Evolutionary conservation across 2,113 vertebrate genomes (phyloP).

Genomic region (Actenoides hombroni): DNA sequence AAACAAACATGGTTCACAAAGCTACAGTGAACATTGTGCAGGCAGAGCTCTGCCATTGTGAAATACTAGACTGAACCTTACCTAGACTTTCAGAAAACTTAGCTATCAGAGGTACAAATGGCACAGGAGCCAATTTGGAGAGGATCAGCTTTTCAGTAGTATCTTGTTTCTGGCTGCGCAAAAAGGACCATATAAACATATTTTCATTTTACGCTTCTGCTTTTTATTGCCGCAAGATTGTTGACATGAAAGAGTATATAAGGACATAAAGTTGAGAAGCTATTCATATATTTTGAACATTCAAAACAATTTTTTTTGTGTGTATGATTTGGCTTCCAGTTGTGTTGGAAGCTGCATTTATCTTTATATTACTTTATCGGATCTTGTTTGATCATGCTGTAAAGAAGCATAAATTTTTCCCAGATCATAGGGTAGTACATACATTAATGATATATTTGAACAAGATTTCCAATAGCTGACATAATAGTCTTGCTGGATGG

Average conservation of each 20-base stretch:
- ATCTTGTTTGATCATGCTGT: neutral
- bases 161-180: neutral
- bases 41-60: neutral
- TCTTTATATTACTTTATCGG: neutral
- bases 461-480: neutral
- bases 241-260: neutral
- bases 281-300: neutral
- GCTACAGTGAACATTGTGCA: neutral
- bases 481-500: neutral
- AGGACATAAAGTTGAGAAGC: neutral
- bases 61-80: neutral
- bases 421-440: fast-evolving
- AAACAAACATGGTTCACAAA: neutral
- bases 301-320: neutral
- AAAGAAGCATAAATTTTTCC: neutral
- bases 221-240: neutral
- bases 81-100: neutral
- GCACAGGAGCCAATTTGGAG: neutral
- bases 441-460: neutral
- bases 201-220: neutral
- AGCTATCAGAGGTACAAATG: neutral
- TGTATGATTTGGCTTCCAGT: neutral
- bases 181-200: neutral
- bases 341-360: neutral
- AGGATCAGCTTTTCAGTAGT: neutral